Evolutionary conservation across 2,113 vertebrate species (phyloP).

Genomic region (Talpa occidentalis): DNA sequence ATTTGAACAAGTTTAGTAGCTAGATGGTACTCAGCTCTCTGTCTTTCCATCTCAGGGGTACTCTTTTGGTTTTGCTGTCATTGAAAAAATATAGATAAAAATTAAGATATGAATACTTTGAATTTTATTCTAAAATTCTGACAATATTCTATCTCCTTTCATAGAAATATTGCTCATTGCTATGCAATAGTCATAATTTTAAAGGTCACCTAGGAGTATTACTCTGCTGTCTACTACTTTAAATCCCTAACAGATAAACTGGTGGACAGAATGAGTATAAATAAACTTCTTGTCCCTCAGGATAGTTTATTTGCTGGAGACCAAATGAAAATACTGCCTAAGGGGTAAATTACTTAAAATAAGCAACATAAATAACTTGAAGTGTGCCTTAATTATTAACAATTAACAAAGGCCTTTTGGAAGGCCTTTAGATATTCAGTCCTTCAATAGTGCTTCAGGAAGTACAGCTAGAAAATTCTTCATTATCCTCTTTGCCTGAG

Average conservation of each 20-base stretch:
- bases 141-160: conserved; percentile 29
- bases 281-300: conserved; percentile 42
- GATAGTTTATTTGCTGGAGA: background rate
- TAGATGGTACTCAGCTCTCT: conserved; percentile 91
- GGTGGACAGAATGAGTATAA: background rate
- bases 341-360: conserved; percentile 40
- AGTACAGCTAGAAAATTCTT: conserved; percentile 7
- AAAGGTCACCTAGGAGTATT: too few species aligned
- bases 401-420: conserved; percentile 4
- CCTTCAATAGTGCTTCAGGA: background rate
- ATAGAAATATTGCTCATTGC: background rate
- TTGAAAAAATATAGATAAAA: conserved; percentile 71
- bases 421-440: background rate
- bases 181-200: too few species aligned
- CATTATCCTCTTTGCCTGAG: background rate
- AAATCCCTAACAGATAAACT: conserved; percentile 29
- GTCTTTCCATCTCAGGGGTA: conserved; percentile 88
- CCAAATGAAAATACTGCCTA: conserved; percentile 18
- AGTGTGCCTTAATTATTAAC: conserved; percentile 49
- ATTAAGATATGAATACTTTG: conserved; percentile 55
- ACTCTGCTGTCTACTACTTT: background rate
- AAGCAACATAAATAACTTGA: conserved; percentile 24
- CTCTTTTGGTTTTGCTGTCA: conserved; percentile 90
- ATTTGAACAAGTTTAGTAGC: conserved; percentile 92
- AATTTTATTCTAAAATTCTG: conserved; percentile 15